Conservation (phyloP, 2,888 invertebrate species). For the Lithosia quadra region DNA sequence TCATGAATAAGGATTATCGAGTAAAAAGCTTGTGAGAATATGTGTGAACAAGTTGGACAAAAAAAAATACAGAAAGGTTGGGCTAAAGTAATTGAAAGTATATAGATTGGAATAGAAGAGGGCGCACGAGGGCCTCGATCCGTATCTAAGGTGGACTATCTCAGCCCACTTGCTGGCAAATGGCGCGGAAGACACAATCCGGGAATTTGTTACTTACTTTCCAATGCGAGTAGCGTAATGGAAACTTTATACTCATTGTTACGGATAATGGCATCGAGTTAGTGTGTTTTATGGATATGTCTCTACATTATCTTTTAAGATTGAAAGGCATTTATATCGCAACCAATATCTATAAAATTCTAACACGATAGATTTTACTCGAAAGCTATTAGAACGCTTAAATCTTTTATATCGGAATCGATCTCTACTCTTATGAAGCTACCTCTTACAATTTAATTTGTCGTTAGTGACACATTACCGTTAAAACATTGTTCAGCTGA, state of each 20-base stretch:
- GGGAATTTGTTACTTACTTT: slow-evolving; percentile 75
- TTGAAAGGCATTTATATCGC: not conserved
- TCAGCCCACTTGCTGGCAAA: slow-evolving; percentile 82
- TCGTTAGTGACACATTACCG: slow-evolving; percentile 42
- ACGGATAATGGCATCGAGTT: slow-evolving; percentile 17
- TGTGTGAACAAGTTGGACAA: slow-evolving; percentile 35
- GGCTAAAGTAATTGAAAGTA: slow-evolving; percentile 75
- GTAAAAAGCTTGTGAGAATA: slow-evolving; percentile 40
- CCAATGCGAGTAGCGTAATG: slow-evolving; percentile 63
- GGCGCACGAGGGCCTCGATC: slow-evolving; percentile 64
- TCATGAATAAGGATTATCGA: slow-evolving; percentile 51
- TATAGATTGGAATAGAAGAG: slow-evolving; percentile 69
- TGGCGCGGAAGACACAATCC: slow-evolving; percentile 77
- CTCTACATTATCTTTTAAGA: not conserved
- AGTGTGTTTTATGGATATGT: not conserved
- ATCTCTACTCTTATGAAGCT: slow-evolving; percentile 14
- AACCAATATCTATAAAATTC: slow-evolving; percentile 10
- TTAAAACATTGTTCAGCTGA: slow-evolving; percentile 42
- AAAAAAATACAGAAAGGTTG: slow-evolving; percentile 48
- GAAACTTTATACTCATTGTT: slow-evolving; percentile 59
- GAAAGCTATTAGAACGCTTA: slow-evolving; percentile 3
- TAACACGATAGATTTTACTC: not conserved
- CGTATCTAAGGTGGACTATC: slow-evolving; percentile 83
- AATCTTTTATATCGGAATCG: slow-evolving; percentile 7
- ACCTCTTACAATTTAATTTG: slow-evolving; percentile 39